Base-by-base conservation (phyloP, 2,797 vertebrate species). In the Acrossocheilus wenchowensis region DNA sequence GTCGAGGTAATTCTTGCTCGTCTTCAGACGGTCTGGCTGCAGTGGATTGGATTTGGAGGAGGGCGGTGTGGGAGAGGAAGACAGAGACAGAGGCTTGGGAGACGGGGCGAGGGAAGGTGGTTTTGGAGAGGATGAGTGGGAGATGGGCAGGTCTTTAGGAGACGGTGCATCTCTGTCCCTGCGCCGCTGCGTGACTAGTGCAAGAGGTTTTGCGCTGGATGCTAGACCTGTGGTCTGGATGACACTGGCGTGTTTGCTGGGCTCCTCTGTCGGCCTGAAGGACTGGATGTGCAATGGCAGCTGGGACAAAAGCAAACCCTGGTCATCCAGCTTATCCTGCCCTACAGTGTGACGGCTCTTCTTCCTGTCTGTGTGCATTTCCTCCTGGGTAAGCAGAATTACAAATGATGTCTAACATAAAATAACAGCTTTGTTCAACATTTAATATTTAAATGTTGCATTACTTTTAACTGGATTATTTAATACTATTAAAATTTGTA, bases 221-320 rank as follows among this genome's bases (percentile, higher is more conserved):
- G 96, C 94, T 94, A 96, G 91, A 92, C 96, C 96, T 36, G 96
- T 97, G 92, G 97, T 94, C 94, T 98, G 97, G 93, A 98, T 98
- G 87, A 98, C 97, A 92, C 97, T 97, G 90, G 96, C 95, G 90
- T 98, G 96, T 95, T 97, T 97, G 94, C 93, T 93, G 93, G 95
- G 94, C 92, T 96, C 96, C 93, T 96, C 96, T 93, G 94, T 94
- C 87, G 94, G 92, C 94, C 94, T 94, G 94, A 95, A 94, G 94
- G 94, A 96, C 94, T 95, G 95, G 92, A 95, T 95, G 93, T 95
- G 94, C 91, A 95, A 94, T 93, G 95, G 94, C 94, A 95, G 93
- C 93, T 95, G 95, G 92, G 95, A 94, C 89, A 96, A 95, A 91
- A 95, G 94, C 90, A 94, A 91, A 90, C 96, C 94, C 91, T 92